Evolutionary conservation across 2,113 vertebrate species (phyloP).

Genomic region (Gymnorhina tibicen): DNA sequence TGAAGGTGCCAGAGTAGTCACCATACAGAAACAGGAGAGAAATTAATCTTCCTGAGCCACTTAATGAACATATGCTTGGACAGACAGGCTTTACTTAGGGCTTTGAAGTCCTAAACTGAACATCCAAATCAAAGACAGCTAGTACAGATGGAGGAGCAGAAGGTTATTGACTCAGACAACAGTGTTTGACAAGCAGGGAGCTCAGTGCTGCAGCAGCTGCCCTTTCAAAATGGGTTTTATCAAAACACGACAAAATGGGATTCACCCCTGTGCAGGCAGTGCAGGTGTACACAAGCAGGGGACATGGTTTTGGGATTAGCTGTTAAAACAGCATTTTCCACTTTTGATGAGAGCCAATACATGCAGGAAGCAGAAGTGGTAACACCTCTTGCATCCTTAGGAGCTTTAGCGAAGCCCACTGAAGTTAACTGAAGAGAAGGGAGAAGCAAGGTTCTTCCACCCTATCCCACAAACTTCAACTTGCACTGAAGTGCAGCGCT

Average conservation of each 20-base stretch:
- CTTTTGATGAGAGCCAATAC: not conserved
- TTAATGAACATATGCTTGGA: not conserved
- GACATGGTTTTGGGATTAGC: not conserved
- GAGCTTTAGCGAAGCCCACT: not conserved
- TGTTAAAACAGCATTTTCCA: not conserved
- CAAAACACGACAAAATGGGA: not conserved
- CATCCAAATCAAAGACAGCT: not conserved
- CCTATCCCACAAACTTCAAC: not conserved
- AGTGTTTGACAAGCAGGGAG: not conserved
- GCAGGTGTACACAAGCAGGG: not conserved
- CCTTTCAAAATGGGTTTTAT: not conserved
- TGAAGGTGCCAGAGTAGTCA: not conserved
- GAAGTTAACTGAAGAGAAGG: not conserved
- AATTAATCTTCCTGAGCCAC: not conserved
- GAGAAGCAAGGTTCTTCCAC: not conserved
- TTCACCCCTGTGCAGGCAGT: rapidly evolving
- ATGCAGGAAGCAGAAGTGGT: not conserved
- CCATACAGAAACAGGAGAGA: not conserved
- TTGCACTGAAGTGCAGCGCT: not conserved
- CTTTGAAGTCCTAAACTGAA: not conserved
- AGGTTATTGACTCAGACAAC: not conserved
- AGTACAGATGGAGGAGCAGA: not conserved
- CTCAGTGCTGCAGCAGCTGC: not conserved
- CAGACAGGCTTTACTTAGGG: not conserved
- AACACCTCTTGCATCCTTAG: not conserved